Conservation (phyloP, 1,140 invertebrate species). For the Lysiphlebus fabarum region DNA sequence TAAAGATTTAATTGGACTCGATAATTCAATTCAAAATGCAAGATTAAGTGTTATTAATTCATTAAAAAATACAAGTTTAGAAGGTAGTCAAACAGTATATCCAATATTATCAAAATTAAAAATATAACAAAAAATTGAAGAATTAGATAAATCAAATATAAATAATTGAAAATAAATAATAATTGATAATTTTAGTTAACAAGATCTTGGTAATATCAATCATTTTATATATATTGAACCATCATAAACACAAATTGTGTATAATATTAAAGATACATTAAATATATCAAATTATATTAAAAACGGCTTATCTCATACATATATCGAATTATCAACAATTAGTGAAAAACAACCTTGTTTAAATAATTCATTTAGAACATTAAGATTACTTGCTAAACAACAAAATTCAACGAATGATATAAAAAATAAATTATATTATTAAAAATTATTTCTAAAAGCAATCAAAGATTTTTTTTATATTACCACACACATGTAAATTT, state of each 20-base stretch:
- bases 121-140: constrained; percentile 69
- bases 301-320: constrained; percentile 51
- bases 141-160: constrained; percentile 61
- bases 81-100: constrained; percentile 75
- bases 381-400: constrained; percentile 36
- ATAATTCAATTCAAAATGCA: constrained; percentile 55
- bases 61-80: constrained; percentile 65
- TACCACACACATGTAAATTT: neutral
- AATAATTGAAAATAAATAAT: constrained; percentile 33
- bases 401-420: constrained; percentile 31
- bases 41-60: constrained; percentile 59
- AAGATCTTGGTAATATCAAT: constrained; percentile 59
- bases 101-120: constrained; percentile 68
- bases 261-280: constrained; percentile 53
- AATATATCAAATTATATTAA: constrained; percentile 39
- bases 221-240: constrained; percentile 73
- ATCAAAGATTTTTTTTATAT: too few relatives aligned
- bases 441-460: too few relatives aligned
- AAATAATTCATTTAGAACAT: constrained; percentile 32
- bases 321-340: constrained; percentile 39
- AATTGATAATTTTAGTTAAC: constrained; percentile 59
- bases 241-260: constrained; percentile 65
- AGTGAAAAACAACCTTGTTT: constrained; percentile 37
- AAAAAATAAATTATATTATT: constrained; percentile 50
- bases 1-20: constrained; percentile 50